Percentiles rank a stretch among this genome's conserved stretches.
Evolutionary conservation across 1,140 invertebrate species (phyloP).

Genomic region (Phymastichus coffea): DNA sequence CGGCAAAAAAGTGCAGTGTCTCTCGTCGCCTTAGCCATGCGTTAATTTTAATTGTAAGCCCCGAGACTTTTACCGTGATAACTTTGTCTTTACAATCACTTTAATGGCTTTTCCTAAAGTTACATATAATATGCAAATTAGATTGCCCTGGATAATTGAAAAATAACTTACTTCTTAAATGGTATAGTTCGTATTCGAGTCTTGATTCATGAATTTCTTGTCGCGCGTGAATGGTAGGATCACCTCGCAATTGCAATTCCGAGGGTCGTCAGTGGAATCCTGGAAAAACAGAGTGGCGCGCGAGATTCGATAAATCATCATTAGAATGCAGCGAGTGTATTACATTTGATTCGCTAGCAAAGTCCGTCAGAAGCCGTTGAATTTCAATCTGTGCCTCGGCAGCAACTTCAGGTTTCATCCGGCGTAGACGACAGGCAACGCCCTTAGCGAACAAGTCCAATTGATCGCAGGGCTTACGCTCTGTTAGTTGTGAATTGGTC

Average conservation of each 20-base stretch:
- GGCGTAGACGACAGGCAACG: constrained; percentile 26
- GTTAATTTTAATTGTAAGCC: too few species aligned
- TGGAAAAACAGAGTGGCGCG: too few species aligned
- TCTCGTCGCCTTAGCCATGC: background rate
- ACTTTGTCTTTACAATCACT: too few species aligned
- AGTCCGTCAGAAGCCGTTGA: constrained; percentile 20
- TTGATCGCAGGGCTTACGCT: constrained; percentile 15
- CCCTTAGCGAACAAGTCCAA: constrained; percentile 30
- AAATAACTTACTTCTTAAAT: too few species aligned
- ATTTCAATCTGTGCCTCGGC: constrained; percentile 28
- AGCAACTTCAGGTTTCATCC: constrained; percentile 20
- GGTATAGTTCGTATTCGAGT: too few species aligned
- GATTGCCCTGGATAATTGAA: too few species aligned
- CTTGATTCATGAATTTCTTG: too few species aligned
- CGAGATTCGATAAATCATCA: too few species aligned
- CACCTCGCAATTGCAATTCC: background rate
- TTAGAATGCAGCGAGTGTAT: background rate
- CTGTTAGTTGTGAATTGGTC: background rate
- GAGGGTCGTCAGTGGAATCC: too few species aligned
- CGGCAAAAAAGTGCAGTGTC: background rate
- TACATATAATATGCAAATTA: too few species aligned
- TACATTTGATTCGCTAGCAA: constrained; percentile 10
- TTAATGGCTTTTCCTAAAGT: too few species aligned
- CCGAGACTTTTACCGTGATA: too few species aligned
- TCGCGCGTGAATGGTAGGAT: background rate